These are phyloP conservation scores for Bruchidius siliquastri DNA, from an alignment of 2,888 invertebrate genomes.

Conservation along the genomic window DNA sequence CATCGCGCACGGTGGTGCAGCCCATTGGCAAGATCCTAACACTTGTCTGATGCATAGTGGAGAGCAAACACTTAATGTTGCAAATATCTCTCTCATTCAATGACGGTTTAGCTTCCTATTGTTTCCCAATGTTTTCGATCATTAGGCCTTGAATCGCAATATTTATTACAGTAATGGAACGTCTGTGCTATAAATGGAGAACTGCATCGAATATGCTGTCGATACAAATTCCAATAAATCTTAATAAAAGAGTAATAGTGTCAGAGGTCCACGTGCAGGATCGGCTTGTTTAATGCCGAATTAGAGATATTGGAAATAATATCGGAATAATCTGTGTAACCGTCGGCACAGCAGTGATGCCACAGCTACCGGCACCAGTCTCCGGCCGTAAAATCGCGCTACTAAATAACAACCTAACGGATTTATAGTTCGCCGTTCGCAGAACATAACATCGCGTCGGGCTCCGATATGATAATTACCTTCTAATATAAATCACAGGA, in stretches of 20 bases:
- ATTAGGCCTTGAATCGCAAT: no score
- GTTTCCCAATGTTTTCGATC: no score
- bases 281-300: neutral
- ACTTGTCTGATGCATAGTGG: no score
- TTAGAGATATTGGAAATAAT: neutral
- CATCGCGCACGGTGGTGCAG: no score
- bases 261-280: neutral
- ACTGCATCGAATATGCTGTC: neutral
- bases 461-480: slow-evolving; percentile 35
- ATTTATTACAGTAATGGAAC: no score
- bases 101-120: no score
- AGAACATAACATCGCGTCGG: slow-evolving; percentile 18
- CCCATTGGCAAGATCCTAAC: no score
- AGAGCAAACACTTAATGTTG: no score
- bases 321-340: neutral
- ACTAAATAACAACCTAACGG: neutral
- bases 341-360: no score
- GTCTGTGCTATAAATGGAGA: no score
- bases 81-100: no score
- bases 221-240: neutral
- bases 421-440: slow-evolving; percentile 14
- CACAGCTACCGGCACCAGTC: neutral
- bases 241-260: neutral
- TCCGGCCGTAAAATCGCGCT: neutral
- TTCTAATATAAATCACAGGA: slow-evolving; percentile 38